phyloP scores from a whole-genome alignment of 2,888 invertebrate species.

The Polymixis lichenea region DNA sequence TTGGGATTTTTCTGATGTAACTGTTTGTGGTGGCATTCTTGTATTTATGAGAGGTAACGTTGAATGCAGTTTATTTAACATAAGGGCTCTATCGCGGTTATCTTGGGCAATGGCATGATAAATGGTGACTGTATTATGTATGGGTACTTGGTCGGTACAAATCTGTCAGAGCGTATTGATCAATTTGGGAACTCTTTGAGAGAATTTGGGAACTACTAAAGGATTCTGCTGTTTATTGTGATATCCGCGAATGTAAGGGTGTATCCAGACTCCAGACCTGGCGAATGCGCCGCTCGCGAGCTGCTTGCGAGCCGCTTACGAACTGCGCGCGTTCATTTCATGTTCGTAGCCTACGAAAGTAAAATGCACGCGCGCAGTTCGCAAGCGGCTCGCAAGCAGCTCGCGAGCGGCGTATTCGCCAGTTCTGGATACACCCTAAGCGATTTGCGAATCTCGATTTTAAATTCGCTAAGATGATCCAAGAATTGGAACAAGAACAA shows the following conservation, averaged over 20 bases:
- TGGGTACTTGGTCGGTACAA: background rate
- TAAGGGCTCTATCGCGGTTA: conserved; percentile 9
- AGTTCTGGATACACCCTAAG: too few species aligned
- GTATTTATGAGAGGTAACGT: conserved; percentile 15
- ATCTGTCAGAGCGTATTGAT: background rate
- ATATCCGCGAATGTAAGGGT: background rate
- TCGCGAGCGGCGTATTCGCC: too few species aligned
- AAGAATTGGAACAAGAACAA: background rate
- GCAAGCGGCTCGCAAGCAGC: too few species aligned
- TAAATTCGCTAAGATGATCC: background rate
- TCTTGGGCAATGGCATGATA: background rate
- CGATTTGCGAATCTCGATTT: background rate
- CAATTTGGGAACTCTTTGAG: background rate
- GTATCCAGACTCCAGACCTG: too few species aligned
- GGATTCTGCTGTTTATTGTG: background rate
- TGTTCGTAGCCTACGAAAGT: too few species aligned
- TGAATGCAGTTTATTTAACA: conserved; percentile 24
- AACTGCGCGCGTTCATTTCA: too few species aligned
- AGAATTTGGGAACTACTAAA: background rate
- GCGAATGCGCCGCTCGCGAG: too few species aligned
- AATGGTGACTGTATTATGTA: background rate
- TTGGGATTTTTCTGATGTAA: conserved; percentile 53
- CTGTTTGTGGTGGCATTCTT: conserved; percentile 58
- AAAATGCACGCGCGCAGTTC: too few species aligned
- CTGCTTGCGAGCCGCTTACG: too few species aligned